A percentile compares a stretch with the other conserved stretches of the same genome.
Evolutionary conservation across 2,113 vertebrate species (phyloP).

Genomic region (Leuciscus idus): DNA sequence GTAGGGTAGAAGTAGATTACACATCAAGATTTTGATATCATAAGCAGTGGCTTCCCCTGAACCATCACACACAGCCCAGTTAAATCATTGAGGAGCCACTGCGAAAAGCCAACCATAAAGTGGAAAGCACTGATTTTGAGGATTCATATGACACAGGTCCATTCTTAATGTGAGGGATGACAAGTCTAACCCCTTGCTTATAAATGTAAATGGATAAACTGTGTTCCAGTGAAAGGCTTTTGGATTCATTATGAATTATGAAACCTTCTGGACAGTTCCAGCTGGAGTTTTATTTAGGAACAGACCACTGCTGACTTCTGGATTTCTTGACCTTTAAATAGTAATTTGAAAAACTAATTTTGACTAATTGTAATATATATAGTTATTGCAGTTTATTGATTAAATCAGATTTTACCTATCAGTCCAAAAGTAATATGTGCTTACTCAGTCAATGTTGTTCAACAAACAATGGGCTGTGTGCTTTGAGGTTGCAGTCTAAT

Average conservation of each 20-base stretch:
- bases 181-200: slow-evolving; percentile 61
- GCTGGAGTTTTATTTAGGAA: slow-evolving; percentile 13
- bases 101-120: slow-evolving; percentile 16
- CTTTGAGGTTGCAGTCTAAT: background rate
- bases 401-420: background rate
- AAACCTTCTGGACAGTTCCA: slow-evolving; percentile 66
- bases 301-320: background rate
- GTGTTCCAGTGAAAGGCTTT: slow-evolving; percentile 68
- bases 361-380: background rate
- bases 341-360: background rate
- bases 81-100: slow-evolving; percentile 35
- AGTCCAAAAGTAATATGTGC: background rate
- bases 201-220: slow-evolving; percentile 76
- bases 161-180: slow-evolving; percentile 68
- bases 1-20: background rate
- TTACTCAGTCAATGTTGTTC: background rate
- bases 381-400: background rate
- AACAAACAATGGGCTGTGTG: background rate
- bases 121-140: slow-evolving; percentile 28
- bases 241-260: slow-evolving; percentile 73
- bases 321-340: slow-evolving; percentile 7
- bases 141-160: slow-evolving; percentile 52
- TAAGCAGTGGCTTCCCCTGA: background rate
- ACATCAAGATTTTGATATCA: background rate
- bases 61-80: background rate